Evolutionary conservation across 30 jellyfish, hydroid and myxozoan species (phyloP), one percentile per base, ranked within the genome.

Genomic region (Hydractinia symbiolongicarpus): DNA sequence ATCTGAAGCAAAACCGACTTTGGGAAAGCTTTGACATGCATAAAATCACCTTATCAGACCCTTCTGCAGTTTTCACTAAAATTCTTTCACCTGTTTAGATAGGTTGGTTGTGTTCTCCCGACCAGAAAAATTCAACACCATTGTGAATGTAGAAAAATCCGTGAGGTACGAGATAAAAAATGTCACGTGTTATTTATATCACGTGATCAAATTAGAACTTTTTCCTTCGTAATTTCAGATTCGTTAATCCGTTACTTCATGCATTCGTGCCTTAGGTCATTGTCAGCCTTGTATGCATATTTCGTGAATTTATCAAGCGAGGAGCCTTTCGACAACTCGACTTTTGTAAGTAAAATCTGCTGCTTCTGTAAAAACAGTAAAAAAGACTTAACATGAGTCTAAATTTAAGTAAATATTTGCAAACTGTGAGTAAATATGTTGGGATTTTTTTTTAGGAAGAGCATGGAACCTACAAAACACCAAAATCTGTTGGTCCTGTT

Each of bases 251-350:
- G 4, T 49, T 51, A 2, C 16, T 76, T 7, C 15, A 76, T 9
- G 10, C 53, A 15, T 68, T 10, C 55, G 53, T 5, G 50, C 53
- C 55, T 8, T 67, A 86, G 95, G 53, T 88, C 94, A 56, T 77
- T 88, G 82, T 78, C 96, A 4, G 96, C 96, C 6, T 79, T 88
- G 64, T 86, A 89, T n/a, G 89, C 89, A 6, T 88, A 73, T 81
- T 81, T 83, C 5, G 76, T 85, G 11, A 88, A 88, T 73, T 66
- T 86, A 84, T 73, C 86, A 20, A 88, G 81, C 56, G 90, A 87
- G 56, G 89, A 81, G 55, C 77, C 90, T 0, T 87, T 87, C 58
- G 88, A 87, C 44, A 87, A 87, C 5, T 78, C 88, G n/a, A 87
- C 89, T 7, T 87, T 87, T 81, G 95, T 87, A 74, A 56, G 95